phyloP scores from a whole-genome alignment of 2,113 vertebrate genomes.

The Rynchops niger region DNA sequence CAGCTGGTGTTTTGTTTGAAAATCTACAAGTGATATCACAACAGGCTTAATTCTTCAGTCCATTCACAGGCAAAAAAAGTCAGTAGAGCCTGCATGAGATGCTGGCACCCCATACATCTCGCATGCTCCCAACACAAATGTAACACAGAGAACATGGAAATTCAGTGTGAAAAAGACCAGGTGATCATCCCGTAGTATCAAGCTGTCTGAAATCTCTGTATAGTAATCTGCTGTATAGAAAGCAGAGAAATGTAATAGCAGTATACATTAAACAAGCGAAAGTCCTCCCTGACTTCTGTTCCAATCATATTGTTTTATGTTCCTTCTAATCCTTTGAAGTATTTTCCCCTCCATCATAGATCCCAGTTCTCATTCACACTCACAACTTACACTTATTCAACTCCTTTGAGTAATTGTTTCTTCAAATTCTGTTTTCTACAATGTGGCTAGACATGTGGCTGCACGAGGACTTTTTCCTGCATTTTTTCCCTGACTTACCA shows the following conservation, averaged over 20 bases:
- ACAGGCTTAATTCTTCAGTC: neutral
- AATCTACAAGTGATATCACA: neutral
- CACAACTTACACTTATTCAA: neutral
- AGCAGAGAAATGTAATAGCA: neutral
- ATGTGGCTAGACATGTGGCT: no score
- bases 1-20: neutral
- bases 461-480: neutral
- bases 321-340: neutral
- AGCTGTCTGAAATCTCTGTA: neutral
- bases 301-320: neutral
- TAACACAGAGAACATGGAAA: neutral
- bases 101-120: neutral
- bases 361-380: neutral
- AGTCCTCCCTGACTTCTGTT: neutral
- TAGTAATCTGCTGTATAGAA: neutral
- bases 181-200: rapidly evolving
- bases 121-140: neutral
- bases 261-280: neutral
- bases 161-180: neutral
- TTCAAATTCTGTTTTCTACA: neutral
- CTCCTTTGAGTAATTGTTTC: neutral
- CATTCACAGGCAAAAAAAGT: neutral
- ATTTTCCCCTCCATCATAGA: neutral
- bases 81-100: neutral
- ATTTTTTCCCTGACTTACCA: neutral